Conservation (phyloP, 2,113 vertebrate genomes). For the Equus quagga region DNA sequence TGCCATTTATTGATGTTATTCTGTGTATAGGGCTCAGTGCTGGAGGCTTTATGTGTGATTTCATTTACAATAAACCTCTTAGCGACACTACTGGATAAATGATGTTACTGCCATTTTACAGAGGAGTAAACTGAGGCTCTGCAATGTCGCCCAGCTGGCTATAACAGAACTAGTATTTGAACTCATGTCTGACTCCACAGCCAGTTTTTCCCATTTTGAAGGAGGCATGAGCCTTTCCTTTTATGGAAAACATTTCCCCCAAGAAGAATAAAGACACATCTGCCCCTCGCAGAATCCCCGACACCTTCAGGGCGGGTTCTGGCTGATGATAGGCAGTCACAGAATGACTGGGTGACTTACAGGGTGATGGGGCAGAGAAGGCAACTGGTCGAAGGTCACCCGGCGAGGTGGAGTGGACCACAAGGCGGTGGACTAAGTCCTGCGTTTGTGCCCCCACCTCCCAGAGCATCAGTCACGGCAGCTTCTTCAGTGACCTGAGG, state of each 20-base stretch:
- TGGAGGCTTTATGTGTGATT: not conserved
- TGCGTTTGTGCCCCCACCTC: rapidly evolving
- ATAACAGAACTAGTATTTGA: not conserved
- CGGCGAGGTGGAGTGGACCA: not conserved
- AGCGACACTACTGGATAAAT: not conserved
- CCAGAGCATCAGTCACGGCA: not conserved
- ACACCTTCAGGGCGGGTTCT: not conserved
- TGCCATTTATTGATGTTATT: not conserved
- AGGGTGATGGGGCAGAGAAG: not conserved
- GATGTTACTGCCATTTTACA: not conserved
- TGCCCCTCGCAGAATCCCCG: not conserved
- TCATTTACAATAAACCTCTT: not conserved
- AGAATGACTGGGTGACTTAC: not conserved
- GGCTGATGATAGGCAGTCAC: not conserved
- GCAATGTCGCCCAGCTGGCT: not conserved
- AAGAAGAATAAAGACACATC: not conserved
- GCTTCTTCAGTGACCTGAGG: not conserved
- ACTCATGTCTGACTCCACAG: not conserved
- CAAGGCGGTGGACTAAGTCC: not conserved
- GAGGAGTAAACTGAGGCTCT: not conserved
- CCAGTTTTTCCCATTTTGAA: not conserved
- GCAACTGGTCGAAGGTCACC: not conserved
- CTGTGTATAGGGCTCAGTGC: not conserved
- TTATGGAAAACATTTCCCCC: not conserved
- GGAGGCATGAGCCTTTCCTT: not conserved